Percentiles rank a stretch among this genome's conserved stretches.
These are phyloP conservation scores for Muscidifurax raptorellus DNA, from an alignment of 1,140 invertebrate species.

Conservation along the genomic window DNA sequence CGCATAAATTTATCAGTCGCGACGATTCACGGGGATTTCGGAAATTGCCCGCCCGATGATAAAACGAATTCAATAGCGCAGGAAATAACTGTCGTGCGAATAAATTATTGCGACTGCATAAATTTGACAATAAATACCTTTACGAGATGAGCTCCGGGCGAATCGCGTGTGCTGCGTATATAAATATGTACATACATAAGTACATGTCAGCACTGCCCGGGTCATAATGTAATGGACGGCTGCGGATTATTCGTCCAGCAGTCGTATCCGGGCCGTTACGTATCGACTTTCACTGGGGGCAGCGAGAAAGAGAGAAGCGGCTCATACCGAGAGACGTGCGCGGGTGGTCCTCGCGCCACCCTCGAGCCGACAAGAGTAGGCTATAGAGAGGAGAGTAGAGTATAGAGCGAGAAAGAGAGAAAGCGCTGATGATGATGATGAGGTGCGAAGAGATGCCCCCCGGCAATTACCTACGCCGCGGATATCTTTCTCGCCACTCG, in stretches of 20 bases:
- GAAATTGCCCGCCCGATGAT: not conserved
- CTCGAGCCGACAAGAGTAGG: not conserved
- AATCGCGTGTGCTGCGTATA: too few species aligned
- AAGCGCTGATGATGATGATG: conserved; percentile 73
- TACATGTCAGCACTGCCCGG: too few species aligned
- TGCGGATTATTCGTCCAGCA: conserved; percentile 21
- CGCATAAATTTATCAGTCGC: too few species aligned
- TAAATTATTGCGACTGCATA: too few species aligned
- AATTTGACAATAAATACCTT: too few species aligned
- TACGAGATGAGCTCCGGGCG: too few species aligned
- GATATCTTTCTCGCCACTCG: conserved; percentile 51
- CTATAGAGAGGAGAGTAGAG: not conserved
- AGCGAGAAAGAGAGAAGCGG: conserved; percentile 58
- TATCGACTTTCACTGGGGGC: conserved; percentile 27
- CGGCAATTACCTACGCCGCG: conserved; percentile 63
- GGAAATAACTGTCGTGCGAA: too few species aligned
- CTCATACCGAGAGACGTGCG: conserved; percentile 33
- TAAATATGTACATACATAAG: too few species aligned
- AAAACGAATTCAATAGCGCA: too few species aligned
- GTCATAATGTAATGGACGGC: too few species aligned
- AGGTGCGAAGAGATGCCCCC: conserved; percentile 74
- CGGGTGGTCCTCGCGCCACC: conserved; percentile 45
- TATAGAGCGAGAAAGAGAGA: not conserved
- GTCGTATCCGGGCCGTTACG: conserved; percentile 42
- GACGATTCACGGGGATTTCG: not conserved